Evolutionary conservation across 2,797 vertebrate genomes (phyloP), one percentile per base, ranked within the genome.

Genomic region (Peromyscus eremicus): DNA sequence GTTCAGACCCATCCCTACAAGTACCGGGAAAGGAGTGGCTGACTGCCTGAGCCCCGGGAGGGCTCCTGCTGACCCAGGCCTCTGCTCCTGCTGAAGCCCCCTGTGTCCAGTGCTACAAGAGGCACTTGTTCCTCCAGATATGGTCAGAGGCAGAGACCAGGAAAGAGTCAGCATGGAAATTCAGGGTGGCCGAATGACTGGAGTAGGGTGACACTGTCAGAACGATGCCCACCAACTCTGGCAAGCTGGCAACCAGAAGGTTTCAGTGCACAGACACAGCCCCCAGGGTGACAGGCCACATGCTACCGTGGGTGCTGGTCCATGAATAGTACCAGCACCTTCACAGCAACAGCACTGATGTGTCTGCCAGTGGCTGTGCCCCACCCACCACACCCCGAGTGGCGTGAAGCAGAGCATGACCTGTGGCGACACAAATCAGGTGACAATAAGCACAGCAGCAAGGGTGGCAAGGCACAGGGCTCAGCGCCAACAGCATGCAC

Each of bases 391-490:
- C 11, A 85, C 64, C 29, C 16, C 49, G 83, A 70, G 32, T 25
- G 21, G 62, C n/a, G 12, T 6, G n/a, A 40, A 57, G 68, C n/a
- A 40, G 49, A 19, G 16, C n/a, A 57, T 12, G 52, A 55, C 68
- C 25, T 29, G n/a, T 57, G 49, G 23, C 19, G 25, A 40, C 85
- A 88, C 49, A 73, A 40, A 88, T 40, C 49, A 98, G 68, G 98
- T 96, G 82, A 97, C 96, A 97, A 99, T 99, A 97, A 99, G 98
- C 76, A 99, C 98, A 37, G 98, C 98, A 13, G 98, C 99, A 97
- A 99, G 99, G 80, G 19, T 25, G 40, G 3, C 17, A 68, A n/a
- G 34, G 19, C 64, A 25, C 43, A 9, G 32, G 43, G 43, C 64
- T 85, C 11, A 6, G 43, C 83, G n/a, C 43, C 64, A 25, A 70